Conservation (phyloP, 37 sponge, comb jelly and placozoan species). For the Spongilla lacustris region DNA sequence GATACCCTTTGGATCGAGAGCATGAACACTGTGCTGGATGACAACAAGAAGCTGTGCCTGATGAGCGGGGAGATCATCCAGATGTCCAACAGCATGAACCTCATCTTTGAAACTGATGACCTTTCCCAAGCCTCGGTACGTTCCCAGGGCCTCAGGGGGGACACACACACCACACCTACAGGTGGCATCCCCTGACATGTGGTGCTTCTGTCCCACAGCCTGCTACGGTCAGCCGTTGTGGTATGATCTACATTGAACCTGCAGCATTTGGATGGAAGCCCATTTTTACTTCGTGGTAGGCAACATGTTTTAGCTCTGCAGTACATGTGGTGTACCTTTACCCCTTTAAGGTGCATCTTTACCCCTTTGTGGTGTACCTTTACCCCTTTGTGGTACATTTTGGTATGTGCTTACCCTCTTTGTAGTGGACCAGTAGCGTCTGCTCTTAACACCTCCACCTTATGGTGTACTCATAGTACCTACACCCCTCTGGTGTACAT, state of each 20-base stretch:
- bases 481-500: no score
- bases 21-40: conserved; percentile 99
- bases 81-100: conserved; percentile 94
- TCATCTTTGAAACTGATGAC: conserved; percentile 97
- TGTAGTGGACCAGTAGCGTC: no score
- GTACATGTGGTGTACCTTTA: neutral
- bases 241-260: conserved; percentile 98
- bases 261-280: conserved; percentile 93
- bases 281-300: conserved; percentile 85
- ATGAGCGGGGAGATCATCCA: conserved; percentile 99
- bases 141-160: neutral
- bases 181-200: neutral
- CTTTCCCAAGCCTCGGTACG: conserved; percentile 95
- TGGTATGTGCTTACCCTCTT: no score
- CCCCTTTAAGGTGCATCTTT: neutral
- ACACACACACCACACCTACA: no score
- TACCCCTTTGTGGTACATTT: no score
- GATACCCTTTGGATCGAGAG: conserved; percentile 99
- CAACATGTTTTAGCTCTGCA: neutral
- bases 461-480: no score
- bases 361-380: neutral
- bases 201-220: conserved; percentile 59
- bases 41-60: conserved; percentile 97
- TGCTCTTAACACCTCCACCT: no score
- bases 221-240: conserved; percentile 98